These are phyloP conservation scores for Pogonus chalceus DNA, from an alignment of 1,140 invertebrate genomes.

Conservation along the genomic window DNA sequence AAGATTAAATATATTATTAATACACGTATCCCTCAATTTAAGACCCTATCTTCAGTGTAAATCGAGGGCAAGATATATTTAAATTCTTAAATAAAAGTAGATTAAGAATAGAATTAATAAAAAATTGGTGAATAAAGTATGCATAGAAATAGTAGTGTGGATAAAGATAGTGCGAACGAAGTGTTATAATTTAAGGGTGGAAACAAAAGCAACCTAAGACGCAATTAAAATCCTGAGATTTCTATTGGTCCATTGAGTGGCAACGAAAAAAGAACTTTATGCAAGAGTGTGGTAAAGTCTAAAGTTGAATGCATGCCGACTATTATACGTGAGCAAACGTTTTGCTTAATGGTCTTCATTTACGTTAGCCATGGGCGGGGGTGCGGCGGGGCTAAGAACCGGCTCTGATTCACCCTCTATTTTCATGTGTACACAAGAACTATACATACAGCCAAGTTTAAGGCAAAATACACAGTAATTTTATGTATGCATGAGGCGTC, in stretches of 20 bases:
- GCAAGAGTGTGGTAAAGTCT: neutral
- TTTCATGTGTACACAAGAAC: neutral
- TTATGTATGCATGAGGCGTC: conserved; percentile 3
- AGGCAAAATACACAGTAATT: conserved; percentile 3
- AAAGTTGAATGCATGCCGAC: neutral
- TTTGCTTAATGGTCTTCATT: conserved; percentile 7
- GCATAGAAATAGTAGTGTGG: too few species aligned
- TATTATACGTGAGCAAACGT: conserved; percentile 5
- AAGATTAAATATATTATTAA: too few species aligned
- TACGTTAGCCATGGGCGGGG: neutral
- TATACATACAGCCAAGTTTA: neutral
- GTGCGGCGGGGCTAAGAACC: neutral
- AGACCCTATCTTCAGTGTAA: too few species aligned
- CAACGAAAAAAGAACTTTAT: neutral
- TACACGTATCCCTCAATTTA: too few species aligned
- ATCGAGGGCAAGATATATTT: too few species aligned
- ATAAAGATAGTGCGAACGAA: too few species aligned
- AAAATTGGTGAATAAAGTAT: too few species aligned
- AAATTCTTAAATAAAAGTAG: too few species aligned
- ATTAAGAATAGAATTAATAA: too few species aligned
- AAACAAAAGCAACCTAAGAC: conserved; percentile 34
- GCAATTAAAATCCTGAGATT: conserved; percentile 34
- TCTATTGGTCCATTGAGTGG: conserved; percentile 24
- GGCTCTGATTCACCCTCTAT: neutral
- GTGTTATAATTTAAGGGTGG: conserved; percentile 25